Evolutionary conservation across 2,113 vertebrate genomes (phyloP), one percentile per base, ranked within the genome.

Genomic region (Nothobranchius furzeri): DNA sequence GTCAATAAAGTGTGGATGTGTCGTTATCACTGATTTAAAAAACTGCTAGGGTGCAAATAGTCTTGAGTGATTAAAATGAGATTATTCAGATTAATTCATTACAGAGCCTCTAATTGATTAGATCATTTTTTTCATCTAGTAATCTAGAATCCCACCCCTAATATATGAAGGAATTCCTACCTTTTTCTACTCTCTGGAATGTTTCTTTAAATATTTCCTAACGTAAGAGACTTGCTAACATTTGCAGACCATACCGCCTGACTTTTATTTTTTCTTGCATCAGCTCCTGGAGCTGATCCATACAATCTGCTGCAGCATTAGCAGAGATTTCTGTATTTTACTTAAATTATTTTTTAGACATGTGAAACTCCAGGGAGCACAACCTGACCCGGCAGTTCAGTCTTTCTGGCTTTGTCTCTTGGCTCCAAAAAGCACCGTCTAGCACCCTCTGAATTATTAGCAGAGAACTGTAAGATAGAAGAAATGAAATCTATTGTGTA

Each of bases 281-380:
- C 57, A 30, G 53, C 25, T 59, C 25, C 64, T 61, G 64, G 17
- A 76, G 17, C 50, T 62, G 59, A 75, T 75, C 45, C 72, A 30
- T 65, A 53, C 57, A 61, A 9, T 79, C 57, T 75, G 56, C 71
- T 78, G 55, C 62, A 60, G 61, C 59, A 60, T 72, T 52, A 12
- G 15, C 56, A 71, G 10, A 53, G 37, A 62, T 53, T 20, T 60
- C 42, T 9, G 12, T 43, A 49, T 25, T 86, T 73, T 48, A 60
- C 49, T 60, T 36, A 35, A 53, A 56, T 37, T 45, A 9, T 52
- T 43, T 24, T 62, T 30, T 42, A 56, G 63, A 58, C 1, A 12
- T 59, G 61, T 67, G 61, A 63, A 65, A 66, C 50, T 67, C 50
- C 58, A 79, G 80, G 70, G 68, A 82, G 60, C 51, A 73, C 73